These are phyloP conservation scores for Aromia moschata DNA, from an alignment of 2,888 invertebrate species.

Conservation along the genomic window DNA sequence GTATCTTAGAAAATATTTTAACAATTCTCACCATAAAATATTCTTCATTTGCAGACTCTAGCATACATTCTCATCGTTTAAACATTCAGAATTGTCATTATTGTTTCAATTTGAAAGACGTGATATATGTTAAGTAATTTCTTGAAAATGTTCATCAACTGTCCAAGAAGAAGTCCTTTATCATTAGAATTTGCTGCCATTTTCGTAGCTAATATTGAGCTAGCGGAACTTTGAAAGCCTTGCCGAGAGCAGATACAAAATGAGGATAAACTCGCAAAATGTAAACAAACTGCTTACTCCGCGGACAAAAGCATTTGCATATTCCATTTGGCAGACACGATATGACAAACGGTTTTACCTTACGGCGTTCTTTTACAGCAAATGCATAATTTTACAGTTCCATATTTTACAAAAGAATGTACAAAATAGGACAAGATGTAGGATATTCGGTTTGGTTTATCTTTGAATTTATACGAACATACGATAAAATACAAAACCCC, in stretches of 20 bases:
- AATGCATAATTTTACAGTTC: conserved; percentile 17
- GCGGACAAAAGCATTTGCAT: conserved; percentile 25
- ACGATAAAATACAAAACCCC: background rate
- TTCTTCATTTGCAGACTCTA: no score
- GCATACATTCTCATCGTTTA: no score
- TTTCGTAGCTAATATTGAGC: conserved; percentile 14
- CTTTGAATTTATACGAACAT: conserved; percentile 6
- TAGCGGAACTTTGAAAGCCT: conserved; percentile 11
- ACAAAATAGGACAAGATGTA: conserved; percentile 1
- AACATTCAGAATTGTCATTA: no score
- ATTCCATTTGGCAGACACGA: conserved; percentile 16
- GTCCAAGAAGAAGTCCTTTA: background rate
- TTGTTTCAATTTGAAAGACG: no score
- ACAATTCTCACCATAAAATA: no score
- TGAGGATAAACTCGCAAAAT: conserved; percentile 21
- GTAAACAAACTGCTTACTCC: conserved; percentile 26
- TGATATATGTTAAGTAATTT: background rate
- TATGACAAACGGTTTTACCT: conserved; percentile 21
- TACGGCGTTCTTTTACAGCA: conserved; percentile 2
- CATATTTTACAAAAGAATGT: conserved; percentile 3
- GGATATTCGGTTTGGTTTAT: conserved; percentile 11
- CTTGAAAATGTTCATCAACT: background rate
- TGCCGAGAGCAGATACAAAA: conserved; percentile 19
- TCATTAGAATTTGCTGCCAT: background rate
- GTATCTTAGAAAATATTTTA: no score